Evolutionary conservation across 2,888 invertebrate genomes (phyloP).

Genomic region (Steinernema hermaphroditum): DNA sequence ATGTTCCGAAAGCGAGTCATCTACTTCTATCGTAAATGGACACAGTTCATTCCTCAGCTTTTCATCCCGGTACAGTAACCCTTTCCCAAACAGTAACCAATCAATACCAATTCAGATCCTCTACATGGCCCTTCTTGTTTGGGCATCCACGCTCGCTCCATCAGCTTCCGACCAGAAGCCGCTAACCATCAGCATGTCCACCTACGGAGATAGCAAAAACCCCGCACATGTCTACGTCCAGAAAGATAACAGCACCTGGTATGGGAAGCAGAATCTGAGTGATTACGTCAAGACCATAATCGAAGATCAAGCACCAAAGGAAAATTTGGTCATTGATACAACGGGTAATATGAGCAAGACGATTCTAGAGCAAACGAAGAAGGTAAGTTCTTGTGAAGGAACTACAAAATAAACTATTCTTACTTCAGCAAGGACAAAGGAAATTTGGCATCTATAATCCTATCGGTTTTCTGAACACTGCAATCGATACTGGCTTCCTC

Average conservation of each 20-base stretch:
- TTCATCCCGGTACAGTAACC: constrained; percentile 49
- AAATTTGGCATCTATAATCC: constrained; percentile 54
- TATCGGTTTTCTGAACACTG: constrained; percentile 42
- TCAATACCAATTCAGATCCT: constrained; percentile 24
- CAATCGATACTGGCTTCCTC: no score
- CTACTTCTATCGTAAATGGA: constrained; percentile 57
- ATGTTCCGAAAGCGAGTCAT: constrained; percentile 57
- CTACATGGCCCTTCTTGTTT: constrained; percentile 45
- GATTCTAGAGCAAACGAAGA: not conserved
- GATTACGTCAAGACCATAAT: not conserved
- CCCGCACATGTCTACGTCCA: constrained; percentile 35
- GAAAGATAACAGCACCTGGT: not conserved
- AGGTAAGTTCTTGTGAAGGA: not conserved
- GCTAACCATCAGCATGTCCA: constrained; percentile 36
- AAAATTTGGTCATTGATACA: not conserved
- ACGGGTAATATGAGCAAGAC: not conserved
- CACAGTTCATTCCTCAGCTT: constrained; percentile 57
- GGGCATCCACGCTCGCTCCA: constrained; percentile 42
- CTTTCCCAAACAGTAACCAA: not conserved
- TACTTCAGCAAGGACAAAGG: constrained; percentile 41
- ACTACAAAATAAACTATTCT: not conserved
- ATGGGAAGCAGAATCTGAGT: not conserved
- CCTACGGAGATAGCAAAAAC: constrained; percentile 32
- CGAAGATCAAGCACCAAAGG: not conserved
- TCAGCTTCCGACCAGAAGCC: constrained; percentile 39